Evolutionary conservation across 2,113 vertebrate genomes (phyloP), one percentile per base, ranked within the genome.

Genomic region (Stictonetta naevosa): DNA sequence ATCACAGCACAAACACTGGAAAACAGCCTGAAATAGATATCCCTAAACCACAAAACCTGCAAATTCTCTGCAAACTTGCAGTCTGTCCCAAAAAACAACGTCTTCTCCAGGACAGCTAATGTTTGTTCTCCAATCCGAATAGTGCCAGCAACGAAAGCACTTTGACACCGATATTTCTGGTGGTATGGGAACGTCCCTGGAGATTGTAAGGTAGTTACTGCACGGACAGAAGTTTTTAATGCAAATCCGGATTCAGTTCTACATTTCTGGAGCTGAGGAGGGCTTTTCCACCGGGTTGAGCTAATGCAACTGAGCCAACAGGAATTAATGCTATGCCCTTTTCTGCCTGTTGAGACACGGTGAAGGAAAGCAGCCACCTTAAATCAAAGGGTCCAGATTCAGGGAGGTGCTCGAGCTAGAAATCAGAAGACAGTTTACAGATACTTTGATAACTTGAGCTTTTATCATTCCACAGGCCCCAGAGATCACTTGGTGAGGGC

Each of bases 291-390:
- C 85, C 77, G 71, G 46, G 50, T 59, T 85, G 84, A 73, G 58
- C 59, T 94, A 87, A 91, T 62, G 67, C 1, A 2, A 66, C 40
- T 73, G 83, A 94, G 74, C 74, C 83, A 96, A 87, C 53, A 91
- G 91, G 91, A 94, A 97, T 94, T 84, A 96, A 89, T 91, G 81
- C 71, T 82, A 78, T 93, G 88, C 91, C 55, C 59, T 62, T 77
- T 86, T 40, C 87, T 96, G 82, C 96, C 79, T 95, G 94, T 96
- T 93, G 84, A 94, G 92, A 94, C 96, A 96, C 2, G 91, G 95
- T 83, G 66, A 95, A 86, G 92, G 86, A 94, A 93, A 96, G 86
- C 93, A 97, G 86, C 90, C 79, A 84, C 75, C 36, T 93, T 89
- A 93, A 95, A 95, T 96, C 95, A 97, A 92, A 93, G 89, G 21